Conservation (phyloP, 2,888 invertebrate genomes). For the Tryphoninae sp. region DNA sequence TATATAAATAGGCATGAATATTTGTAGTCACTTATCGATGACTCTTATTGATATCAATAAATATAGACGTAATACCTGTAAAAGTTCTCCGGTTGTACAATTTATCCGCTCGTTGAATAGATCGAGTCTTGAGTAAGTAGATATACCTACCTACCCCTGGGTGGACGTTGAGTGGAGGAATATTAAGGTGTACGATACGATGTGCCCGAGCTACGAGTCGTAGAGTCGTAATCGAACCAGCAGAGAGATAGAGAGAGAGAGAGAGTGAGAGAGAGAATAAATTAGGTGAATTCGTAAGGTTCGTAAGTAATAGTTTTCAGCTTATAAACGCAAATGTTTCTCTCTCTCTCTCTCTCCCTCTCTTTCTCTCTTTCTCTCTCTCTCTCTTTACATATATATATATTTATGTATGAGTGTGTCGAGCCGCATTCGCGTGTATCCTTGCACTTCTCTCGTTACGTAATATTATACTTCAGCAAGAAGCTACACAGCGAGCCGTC, state of each 20-base stretch:
- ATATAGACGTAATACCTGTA: background rate
- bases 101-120: constrained; percentile 12
- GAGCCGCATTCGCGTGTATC: constrained; percentile 13
- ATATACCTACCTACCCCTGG: background rate
- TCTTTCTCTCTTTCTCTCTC: background rate
- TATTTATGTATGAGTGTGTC: constrained; percentile 1
- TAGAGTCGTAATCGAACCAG: background rate
- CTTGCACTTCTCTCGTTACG: constrained; percentile 35
- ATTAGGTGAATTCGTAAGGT: constrained; percentile 23
- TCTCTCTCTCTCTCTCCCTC: background rate
- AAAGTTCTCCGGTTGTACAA: constrained; percentile 16
- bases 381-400: constrained; percentile 1
- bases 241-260: background rate
- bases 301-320: constrained; percentile 33
- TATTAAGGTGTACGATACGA: constrained; percentile 28
- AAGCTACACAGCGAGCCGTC: background rate
- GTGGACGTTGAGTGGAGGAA: background rate
- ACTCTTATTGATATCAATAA: background rate
- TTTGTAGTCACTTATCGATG: background rate
- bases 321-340: constrained; percentile 17
- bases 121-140: constrained; percentile 14
- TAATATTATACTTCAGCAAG: constrained; percentile 17
- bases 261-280: background rate
- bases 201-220: constrained; percentile 4
- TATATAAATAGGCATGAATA: too few relatives aligned